phyloP scores from a whole-genome alignment of 2,888 invertebrate species.

The Mythimna pallens region DNA sequence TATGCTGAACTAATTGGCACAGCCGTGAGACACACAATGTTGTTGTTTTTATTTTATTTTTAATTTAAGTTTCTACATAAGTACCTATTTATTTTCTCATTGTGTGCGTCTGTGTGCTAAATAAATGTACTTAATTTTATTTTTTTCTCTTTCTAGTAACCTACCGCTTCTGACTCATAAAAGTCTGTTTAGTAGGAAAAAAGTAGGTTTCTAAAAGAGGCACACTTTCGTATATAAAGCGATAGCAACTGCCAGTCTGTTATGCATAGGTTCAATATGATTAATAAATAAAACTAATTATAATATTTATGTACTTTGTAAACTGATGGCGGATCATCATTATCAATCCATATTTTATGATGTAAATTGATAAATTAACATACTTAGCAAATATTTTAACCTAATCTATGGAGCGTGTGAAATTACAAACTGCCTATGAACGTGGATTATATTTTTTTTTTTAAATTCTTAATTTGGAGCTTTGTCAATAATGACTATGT shows the following conservation, averaged over 20 bases:
- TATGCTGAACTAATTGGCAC: no score
- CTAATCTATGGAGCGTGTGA: not conserved
- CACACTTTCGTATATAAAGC: not conserved
- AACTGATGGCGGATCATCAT: constrained; percentile 10
- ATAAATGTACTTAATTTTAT: no score
- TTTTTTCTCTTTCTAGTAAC: not conserved
- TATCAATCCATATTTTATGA: constrained; percentile 29
- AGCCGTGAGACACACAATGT: no score
- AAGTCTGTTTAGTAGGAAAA: not conserved
- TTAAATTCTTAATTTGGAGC: no score
- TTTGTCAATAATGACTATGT: no score
- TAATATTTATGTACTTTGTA: constrained; percentile 6
- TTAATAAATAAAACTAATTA: constrained; percentile 31
- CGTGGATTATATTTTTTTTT: not conserved
- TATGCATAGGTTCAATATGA: constrained; percentile 14
- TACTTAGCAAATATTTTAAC: constrained; percentile 28
- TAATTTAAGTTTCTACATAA: no score
- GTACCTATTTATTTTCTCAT: no score
- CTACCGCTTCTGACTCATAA: not conserved
- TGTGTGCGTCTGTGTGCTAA: no score
- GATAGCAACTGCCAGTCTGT: not conserved
- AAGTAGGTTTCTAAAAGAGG: not conserved
- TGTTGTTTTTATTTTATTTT: no score
- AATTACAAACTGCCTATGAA: constrained; percentile 18
- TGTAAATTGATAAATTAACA: constrained; percentile 45